phyloP scores from a whole-genome alignment of 1,140 invertebrate species.

The Phymorhynchus buccinoides region DNA sequence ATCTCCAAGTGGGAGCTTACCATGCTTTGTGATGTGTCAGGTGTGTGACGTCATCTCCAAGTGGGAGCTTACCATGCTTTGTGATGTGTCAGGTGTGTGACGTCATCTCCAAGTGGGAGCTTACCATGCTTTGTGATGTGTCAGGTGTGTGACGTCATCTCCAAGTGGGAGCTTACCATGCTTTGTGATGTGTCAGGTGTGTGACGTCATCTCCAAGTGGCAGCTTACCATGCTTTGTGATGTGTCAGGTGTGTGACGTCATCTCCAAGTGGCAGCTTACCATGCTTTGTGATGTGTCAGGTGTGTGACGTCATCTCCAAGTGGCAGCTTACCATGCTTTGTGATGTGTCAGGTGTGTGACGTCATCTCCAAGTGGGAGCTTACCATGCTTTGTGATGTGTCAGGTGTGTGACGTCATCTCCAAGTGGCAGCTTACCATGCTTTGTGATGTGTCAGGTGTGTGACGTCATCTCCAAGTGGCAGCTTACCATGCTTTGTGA shows the following conservation, averaged over 20 bases:
- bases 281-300: conserved; percentile 71
- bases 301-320: conserved; percentile 96
- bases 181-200: conserved; percentile 79
- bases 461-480: conserved; percentile 97
- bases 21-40: conserved; percentile 71
- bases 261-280: conserved; percentile 95
- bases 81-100: conserved; percentile 85
- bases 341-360: conserved; percentile 85
- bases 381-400: background rate
- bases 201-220: conserved; percentile 97
- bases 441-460: conserved; percentile 79
- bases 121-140: background rate
- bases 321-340: conserved; percentile 84
- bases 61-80: conserved; percentile 84
- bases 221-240: conserved; percentile 78
- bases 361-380: conserved; percentile 97
- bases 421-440: conserved; percentile 90
- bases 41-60: conserved; percentile 96
- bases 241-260: conserved; percentile 88
- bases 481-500: conserved; percentile 78
- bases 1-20: conserved; percentile 96
- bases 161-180: conserved; percentile 90
- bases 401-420: conserved; percentile 94
- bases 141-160: conserved; percentile 94
- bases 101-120: conserved; percentile 97